Evolutionary conservation across 2,888 invertebrate genomes (phyloP).

Genomic region (Emmelina monodactyla): DNA sequence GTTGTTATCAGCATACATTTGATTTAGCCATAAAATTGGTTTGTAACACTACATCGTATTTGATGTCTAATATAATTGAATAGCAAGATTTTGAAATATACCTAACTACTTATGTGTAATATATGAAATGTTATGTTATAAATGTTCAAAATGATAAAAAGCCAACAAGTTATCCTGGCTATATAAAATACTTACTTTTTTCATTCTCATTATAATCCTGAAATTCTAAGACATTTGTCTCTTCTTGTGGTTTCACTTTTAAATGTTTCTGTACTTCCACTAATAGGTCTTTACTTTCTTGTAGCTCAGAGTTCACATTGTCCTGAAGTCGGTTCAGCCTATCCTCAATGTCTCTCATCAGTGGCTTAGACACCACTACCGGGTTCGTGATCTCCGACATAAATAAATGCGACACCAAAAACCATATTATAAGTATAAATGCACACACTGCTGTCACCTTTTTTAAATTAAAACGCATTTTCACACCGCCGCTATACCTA

Average conservation of each 20-base stretch:
- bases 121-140: no score
- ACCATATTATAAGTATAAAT: conserved; percentile 31
- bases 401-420: conserved; percentile 34
- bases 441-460: conserved; percentile 29
- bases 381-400: conserved; percentile 27
- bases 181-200: no score
- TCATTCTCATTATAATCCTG: conserved; percentile 13
- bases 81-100: no score
- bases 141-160: no score
- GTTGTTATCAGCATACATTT: no score
- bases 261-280: conserved; percentile 29
- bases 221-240: conserved; percentile 11
- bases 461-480: conserved; percentile 47
- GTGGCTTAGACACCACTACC: conserved; percentile 7
- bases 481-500: no score
- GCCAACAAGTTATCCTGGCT: no score
- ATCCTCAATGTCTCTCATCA: conserved; percentile 24
- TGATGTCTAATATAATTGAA: no score
- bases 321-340: conserved; percentile 30
- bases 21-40: no score
- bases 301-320: conserved; percentile 28
- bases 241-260: conserved; percentile 16
- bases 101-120: no score
- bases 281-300: conserved; percentile 33
- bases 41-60: no score